Conservation (phyloP, 2,797 vertebrate genomes). For the Microchirus variegatus region DNA sequence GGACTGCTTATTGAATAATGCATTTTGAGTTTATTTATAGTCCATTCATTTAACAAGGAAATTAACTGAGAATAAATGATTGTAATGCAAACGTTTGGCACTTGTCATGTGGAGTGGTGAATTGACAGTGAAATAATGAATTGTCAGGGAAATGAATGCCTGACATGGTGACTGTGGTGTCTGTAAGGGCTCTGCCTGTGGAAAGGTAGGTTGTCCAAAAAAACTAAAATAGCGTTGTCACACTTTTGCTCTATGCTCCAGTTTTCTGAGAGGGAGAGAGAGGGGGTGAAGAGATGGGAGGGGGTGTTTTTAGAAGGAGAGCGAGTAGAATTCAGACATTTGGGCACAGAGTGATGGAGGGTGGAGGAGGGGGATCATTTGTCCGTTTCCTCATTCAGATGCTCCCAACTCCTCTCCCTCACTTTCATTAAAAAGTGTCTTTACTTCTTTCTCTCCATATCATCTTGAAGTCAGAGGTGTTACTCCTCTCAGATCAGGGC, state of each 20-base stretch:
- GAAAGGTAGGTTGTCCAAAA: conserved; percentile 61
- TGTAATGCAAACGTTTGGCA: neutral
- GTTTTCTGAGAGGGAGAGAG: conserved; percentile 47
- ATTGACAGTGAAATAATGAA: neutral
- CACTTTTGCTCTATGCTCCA: conserved; percentile 67
- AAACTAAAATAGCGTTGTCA: conserved; percentile 73
- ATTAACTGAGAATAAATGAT: neutral
- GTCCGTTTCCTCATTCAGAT: conserved; percentile 50
- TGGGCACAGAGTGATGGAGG: conserved; percentile 21
- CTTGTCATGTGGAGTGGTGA: neutral
- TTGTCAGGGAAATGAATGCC: conserved; percentile 15
- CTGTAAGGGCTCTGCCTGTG: conserved; percentile 27
- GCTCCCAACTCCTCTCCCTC: conserved; percentile 23
- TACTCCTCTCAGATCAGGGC: conserved; percentile 10
- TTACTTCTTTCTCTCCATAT: conserved; percentile 6
- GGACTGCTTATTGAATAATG: too few relatives aligned
- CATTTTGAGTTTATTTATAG: too few relatives aligned
- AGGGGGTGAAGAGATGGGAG: conserved; percentile 23
- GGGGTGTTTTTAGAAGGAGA: conserved; percentile 4
- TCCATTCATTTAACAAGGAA: neutral
- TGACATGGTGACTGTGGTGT: conserved; percentile 36
- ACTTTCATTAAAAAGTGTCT: neutral
- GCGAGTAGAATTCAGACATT: conserved; percentile 41
- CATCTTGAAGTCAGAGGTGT: conserved; percentile 16
- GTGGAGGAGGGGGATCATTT: conserved; percentile 65